phyloP scores from a whole-genome alignment of 2,888 invertebrate species.

The Lepeophtheirus nordmannii region DNA sequence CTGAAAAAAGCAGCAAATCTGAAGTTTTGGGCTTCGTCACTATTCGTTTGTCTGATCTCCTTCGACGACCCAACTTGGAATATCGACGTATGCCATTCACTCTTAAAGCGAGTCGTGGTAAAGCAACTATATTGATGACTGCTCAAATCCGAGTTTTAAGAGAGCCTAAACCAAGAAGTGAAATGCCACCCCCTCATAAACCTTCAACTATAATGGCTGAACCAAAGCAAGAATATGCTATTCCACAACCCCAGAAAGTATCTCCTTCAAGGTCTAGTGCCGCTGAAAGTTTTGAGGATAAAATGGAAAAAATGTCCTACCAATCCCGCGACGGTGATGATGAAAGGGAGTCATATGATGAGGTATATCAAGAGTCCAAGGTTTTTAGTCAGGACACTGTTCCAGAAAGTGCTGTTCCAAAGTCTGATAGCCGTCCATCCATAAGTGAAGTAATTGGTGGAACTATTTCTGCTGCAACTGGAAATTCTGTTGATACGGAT shows the following conservation, averaged over 20 bases:
- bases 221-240: not conserved
- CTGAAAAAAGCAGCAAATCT: slow-evolving; percentile 8
- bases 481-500: not conserved
- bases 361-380: not conserved
- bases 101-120: slow-evolving; percentile 9
- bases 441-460: not conserved
- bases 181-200: not conserved
- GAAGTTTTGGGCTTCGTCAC: slow-evolving; percentile 8
- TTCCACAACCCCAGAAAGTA: not conserved
- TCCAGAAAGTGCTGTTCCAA: not conserved
- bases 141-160: slow-evolving; percentile 3
- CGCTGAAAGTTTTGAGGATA: not conserved
- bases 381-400: not conserved
- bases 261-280: not conserved
- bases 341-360: not conserved
- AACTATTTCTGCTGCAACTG: not conserved
- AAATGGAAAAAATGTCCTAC: not conserved
- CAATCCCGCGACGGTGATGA: not conserved
- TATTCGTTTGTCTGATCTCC: slow-evolving; percentile 11
- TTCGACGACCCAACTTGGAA: slow-evolving; percentile 16
- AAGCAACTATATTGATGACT: slow-evolving; percentile 7
- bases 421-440: not conserved
- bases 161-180: not conserved
- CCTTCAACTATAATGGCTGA: not conserved
- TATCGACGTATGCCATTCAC: slow-evolving; percentile 10